Evolutionary conservation across 2,888 invertebrate genomes (phyloP).

Genomic region (Tachystola acroxantha): DNA sequence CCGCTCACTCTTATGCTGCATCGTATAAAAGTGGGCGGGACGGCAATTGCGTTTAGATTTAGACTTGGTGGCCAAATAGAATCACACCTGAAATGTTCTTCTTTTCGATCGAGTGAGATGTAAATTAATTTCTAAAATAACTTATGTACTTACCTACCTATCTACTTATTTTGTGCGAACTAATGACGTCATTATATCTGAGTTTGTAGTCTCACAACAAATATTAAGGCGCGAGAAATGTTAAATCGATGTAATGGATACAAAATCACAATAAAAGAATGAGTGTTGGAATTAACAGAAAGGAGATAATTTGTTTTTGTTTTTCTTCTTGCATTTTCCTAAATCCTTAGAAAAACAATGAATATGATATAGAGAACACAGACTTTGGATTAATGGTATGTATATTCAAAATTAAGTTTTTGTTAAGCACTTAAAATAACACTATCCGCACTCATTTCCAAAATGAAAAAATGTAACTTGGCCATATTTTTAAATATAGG

Average conservation of each 20-base stretch:
- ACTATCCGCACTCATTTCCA: slow-evolving; percentile 58
- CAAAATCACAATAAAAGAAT: slow-evolving; percentile 76
- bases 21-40: no score
- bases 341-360: slow-evolving; percentile 38
- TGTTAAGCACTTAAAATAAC: slow-evolving; percentile 61
- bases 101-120: no score
- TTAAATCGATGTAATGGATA: slow-evolving; percentile 60
- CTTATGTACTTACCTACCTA: no score
- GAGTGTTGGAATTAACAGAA: slow-evolving; percentile 79
- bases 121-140: no score
- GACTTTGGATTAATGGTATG: slow-evolving; percentile 56
- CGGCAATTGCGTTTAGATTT: no score
- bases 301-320: slow-evolving; percentile 67
- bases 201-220: slow-evolving; percentile 76
- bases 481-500: not conserved
- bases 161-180: no score
- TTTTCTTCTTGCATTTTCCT: slow-evolving; percentile 52
- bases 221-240: slow-evolving; percentile 61
- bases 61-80: no score
- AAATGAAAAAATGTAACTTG: slow-evolving; percentile 41
- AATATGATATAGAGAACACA: slow-evolving; percentile 35
- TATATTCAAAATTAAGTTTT: slow-evolving; percentile 57
- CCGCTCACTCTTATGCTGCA: no score
- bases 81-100: no score
- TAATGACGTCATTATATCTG: slow-evolving; percentile 42